Percentiles rank a stretch among this genome's conserved stretches.
These are phyloP conservation scores for Tubulanus polymorphus DNA, from an alignment of 2,888 invertebrate genomes.

Conservation along the genomic window DNA sequence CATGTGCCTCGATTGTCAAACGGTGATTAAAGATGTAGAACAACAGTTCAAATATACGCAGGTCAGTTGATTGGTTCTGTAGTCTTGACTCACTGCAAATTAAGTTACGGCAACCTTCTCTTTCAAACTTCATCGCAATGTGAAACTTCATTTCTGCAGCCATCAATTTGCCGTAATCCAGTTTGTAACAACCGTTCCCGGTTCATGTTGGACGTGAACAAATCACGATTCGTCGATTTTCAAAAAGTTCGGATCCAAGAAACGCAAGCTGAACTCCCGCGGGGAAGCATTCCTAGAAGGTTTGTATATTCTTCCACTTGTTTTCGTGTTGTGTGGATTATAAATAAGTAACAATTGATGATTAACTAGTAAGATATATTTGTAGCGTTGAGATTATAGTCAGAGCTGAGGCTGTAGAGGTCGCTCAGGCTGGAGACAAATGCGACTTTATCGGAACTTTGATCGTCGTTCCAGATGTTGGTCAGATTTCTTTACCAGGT, in stretches of 20 bases:
- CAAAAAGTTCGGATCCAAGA: conserved; percentile 98
- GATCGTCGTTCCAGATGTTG: conserved; percentile 96
- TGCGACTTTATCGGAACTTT: conserved; percentile 94
- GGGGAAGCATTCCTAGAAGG: conserved; percentile 95
- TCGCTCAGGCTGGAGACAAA: conserved; percentile 80
- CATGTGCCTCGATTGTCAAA: conserved; percentile 92
- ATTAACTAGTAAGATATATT: neutral
- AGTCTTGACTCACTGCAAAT: neutral
- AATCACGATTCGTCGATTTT: conserved; percentile 94
- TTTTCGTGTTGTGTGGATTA: neutral
- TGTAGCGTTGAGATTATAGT: conserved; percentile 82
- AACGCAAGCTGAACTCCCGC: conserved; percentile 91
- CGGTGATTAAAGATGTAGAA: conserved; percentile 87
- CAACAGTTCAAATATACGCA: conserved; percentile 87
- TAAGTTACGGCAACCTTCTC: conserved; percentile 2
- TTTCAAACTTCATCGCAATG: neutral
- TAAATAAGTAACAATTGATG: neutral
- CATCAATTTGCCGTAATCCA: conserved; percentile 93
- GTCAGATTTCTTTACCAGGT: conserved; percentile 76
- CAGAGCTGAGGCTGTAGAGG: conserved; percentile 92
- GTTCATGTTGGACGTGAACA: conserved; percentile 88
- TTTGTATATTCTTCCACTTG: conserved; percentile 25
- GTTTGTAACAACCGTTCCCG: conserved; percentile 87
- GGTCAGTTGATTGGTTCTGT: conserved; percentile 56
- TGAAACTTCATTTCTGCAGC: conserved; percentile 59